phyloP scores from a whole-genome alignment of 2,113 vertebrate genomes.

The Onychostoma macrolepis region DNA sequence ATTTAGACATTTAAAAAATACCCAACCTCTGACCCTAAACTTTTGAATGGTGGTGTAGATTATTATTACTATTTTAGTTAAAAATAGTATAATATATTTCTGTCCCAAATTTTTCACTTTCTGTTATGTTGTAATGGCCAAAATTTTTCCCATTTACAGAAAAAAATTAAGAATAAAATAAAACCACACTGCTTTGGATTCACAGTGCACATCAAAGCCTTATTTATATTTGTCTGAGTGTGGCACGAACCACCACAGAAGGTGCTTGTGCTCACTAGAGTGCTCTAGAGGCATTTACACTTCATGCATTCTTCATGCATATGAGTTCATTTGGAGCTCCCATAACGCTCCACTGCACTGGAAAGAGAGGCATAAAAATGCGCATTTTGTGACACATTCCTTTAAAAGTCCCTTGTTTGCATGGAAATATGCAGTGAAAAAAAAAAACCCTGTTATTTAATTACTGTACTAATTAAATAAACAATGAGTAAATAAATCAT shows the following conservation, averaged over 20 bases:
- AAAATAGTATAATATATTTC: background rate
- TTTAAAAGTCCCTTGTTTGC: background rate
- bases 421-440: background rate
- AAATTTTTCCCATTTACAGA: background rate
- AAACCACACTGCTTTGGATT: background rate
- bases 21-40: background rate
- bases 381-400: background rate
- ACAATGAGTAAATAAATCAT: background rate
- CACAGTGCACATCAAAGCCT: background rate
- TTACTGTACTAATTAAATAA: background rate
- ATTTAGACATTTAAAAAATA: too few species aligned
- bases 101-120: background rate
- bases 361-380: constrained; percentile 7
- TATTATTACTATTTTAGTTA: background rate
- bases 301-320: constrained; percentile 31
- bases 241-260: background rate
- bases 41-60: background rate
- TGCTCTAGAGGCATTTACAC: constrained; percentile 19
- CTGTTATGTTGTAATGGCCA: background rate
- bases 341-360: constrained; percentile 22
- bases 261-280: background rate
- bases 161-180: background rate
- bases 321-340: constrained; percentile 1
- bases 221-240: background rate
- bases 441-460: background rate